Evolutionary conservation across 92 coral and sea anemone species (phyloP).

Genomic region (Parazoanthus atlanticus): DNA sequence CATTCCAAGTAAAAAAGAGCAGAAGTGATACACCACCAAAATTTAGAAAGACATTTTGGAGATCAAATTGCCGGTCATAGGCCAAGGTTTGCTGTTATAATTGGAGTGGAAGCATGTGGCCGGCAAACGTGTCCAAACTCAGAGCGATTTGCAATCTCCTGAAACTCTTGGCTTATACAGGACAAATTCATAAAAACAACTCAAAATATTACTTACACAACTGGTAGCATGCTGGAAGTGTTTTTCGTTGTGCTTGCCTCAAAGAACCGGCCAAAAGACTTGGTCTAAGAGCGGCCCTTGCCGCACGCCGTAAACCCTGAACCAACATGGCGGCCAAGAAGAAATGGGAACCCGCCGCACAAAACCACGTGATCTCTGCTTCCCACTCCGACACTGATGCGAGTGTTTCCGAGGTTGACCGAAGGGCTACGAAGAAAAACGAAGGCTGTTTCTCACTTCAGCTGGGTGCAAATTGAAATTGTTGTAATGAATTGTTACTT

Average conservation of each 20-base stretch:
- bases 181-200: background rate
- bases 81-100: no score
- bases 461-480: no score
- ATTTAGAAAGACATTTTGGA: background rate
- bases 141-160: background rate
- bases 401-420: conserved; percentile 49
- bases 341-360: conserved; percentile 50
- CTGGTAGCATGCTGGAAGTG: conserved; percentile 89
- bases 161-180: background rate
- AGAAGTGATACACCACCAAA: background rate
- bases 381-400: conserved; percentile 33
- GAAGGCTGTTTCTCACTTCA: background rate
- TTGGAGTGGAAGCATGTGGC: conserved; percentile 56
- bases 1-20: background rate
- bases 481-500: background rate
- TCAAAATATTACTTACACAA: conserved; percentile 75
- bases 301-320: conserved; percentile 92
- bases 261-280: conserved; percentile 74
- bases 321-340: conserved; percentile 99
- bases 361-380: conserved; percentile 64
- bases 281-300: conserved; percentile 86
- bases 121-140: conserved; percentile 74
- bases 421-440: background rate
- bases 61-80: background rate
- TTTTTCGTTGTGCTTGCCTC: conserved; percentile 76